These are phyloP conservation scores for Sinhomidia bicolor DNA, from an alignment of 2,888 invertebrate species.

Conservation along the genomic window DNA sequence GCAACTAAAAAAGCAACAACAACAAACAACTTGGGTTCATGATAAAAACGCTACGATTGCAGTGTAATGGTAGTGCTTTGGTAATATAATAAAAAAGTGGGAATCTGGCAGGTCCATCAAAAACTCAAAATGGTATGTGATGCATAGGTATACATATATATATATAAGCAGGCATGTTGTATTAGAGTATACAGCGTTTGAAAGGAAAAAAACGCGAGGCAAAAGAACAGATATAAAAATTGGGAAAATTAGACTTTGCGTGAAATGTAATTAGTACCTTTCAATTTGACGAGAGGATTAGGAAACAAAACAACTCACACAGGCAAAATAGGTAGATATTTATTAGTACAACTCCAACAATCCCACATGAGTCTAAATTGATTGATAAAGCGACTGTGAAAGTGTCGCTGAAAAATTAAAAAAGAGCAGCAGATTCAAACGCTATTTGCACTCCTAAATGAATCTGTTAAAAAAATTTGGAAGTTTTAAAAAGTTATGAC, in stretches of 20 bases:
- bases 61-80: not conserved
- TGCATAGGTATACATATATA: not conserved
- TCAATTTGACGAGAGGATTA: slow-evolving; percentile 80
- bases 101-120: slow-evolving; percentile 46
- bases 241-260: slow-evolving; percentile 80
- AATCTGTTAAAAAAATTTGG: too few relatives aligned
- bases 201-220: slow-evolving; percentile 14
- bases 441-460: too few relatives aligned
- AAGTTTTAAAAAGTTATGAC: too few relatives aligned
- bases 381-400: not conserved
- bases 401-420: not conserved
- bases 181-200: not conserved
- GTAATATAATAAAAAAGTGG: slow-evolving; percentile 14
- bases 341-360: slow-evolving; percentile 38
- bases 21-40: not conserved
- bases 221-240: slow-evolving; percentile 66
- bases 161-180: not conserved
- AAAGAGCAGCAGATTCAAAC: too few relatives aligned
- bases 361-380: not conserved
- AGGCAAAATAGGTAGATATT: slow-evolving; percentile 60
- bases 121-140: slow-evolving; percentile 4
- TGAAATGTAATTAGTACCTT: slow-evolving; percentile 81
- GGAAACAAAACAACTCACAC: slow-evolving; percentile 70
- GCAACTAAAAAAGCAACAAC: slow-evolving; percentile 36
- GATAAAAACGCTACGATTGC: not conserved